These are phyloP conservation scores for Protaetia brevitarsis DNA, from an alignment of 1,140 invertebrate genomes.

Conservation along the genomic window DNA sequence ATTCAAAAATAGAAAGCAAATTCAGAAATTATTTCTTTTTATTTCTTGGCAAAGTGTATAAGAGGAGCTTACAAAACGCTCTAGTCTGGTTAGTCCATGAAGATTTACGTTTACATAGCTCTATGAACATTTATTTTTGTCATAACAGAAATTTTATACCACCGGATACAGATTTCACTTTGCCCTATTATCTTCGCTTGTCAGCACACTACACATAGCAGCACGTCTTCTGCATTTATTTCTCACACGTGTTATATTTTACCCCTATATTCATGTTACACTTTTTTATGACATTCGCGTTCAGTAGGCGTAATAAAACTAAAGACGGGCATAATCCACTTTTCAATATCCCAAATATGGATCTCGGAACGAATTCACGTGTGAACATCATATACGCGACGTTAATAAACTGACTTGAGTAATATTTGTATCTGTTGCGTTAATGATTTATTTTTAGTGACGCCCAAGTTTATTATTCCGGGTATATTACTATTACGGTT, in stretches of 20 bases:
- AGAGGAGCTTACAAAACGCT: too few relatives aligned
- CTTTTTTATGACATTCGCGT: neutral
- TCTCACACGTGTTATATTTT: neutral
- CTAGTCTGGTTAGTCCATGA: neutral
- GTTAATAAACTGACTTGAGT: neutral
- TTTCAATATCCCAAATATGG: neutral
- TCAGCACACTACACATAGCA: constrained; percentile 1
- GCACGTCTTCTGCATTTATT: neutral
- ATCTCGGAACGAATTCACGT: neutral
- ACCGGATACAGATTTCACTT: neutral
- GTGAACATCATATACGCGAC: neutral
- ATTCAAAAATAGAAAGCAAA: too few relatives aligned
- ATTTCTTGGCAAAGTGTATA: too few relatives aligned
- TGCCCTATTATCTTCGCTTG: constrained; percentile 7
- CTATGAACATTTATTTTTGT: constrained; percentile 4
- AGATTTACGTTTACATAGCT: neutral
- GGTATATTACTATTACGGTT: constrained; percentile 11
- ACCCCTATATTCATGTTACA: constrained; percentile 11
- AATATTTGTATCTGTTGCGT: constrained; percentile 14
- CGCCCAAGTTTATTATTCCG: neutral
- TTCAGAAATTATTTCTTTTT: too few relatives aligned
- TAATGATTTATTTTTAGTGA: constrained; percentile 16
- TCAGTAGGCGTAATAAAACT: neutral
- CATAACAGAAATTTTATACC: constrained; percentile 13
- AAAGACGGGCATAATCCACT: neutral